Conservation (phyloP, 2,797 vertebrate genomes). For the Pseudochirops corinnae region DNA sequence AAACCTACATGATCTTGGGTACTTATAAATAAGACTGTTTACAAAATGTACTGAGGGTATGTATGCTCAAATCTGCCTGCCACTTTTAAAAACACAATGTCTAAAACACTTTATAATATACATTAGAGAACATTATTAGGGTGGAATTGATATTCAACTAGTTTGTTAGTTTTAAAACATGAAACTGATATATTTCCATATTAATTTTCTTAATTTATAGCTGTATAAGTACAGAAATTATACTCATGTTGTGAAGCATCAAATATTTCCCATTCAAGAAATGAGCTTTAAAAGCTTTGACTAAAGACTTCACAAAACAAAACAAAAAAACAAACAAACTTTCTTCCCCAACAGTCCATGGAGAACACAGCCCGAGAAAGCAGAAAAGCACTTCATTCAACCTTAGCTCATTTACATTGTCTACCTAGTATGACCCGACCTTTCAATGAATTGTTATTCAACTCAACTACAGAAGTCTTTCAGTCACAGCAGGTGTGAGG, state of each 20-base stretch:
- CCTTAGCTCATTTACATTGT: background rate
- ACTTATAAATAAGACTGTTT: background rate
- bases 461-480: conserved; percentile 58
- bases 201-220: background rate
- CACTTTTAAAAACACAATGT: background rate
- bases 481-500: conserved; percentile 63
- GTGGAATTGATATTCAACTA: background rate
- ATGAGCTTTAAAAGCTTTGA: background rate
- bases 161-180: background rate
- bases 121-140: background rate
- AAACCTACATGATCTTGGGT: background rate
- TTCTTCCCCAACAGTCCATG: conserved; percentile 20
- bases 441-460: conserved; percentile 50
- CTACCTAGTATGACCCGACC: conserved; percentile 27
- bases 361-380: conserved; percentile 56
- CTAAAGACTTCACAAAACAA: conserved; percentile 11
- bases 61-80: background rate
- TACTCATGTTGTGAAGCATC: conserved; percentile 19
- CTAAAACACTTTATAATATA: background rate
- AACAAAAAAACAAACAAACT: background rate
- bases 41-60: background rate
- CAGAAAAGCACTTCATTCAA: conserved; percentile 43
- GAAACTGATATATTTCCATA: conserved; percentile 26
- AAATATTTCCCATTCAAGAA: conserved; percentile 40
- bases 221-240: conserved; percentile 3